Evolutionary conservation across 2,888 invertebrate species (phyloP), one percentile per base, ranked within the genome.

Genomic region (Phlogophora meticulosa): DNA sequence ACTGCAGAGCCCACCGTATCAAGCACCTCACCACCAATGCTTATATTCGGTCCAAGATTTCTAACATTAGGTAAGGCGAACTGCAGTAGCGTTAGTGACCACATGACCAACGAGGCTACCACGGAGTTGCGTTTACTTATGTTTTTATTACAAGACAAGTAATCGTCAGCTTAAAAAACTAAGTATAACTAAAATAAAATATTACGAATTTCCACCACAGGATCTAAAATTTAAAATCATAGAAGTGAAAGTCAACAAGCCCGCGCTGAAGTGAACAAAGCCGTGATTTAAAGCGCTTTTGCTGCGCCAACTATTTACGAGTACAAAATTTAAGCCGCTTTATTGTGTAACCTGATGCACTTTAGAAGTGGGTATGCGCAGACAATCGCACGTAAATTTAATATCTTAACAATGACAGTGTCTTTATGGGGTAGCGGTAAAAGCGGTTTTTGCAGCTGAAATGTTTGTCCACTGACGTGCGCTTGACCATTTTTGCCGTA

Each of bases 231-330:
- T 56, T n/a, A 53, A 68, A 76, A 62, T 51, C 38, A 53, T 56
- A 60, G 46, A 57, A 48, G 32, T 52, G 38, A 40, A 34, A 58
- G 53, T 61, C 43, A 49, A 45, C 67, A 58, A 58, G 40, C 20
- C 10, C 9, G 42, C 20, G 42, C 59, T 53, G 20, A 40, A 62
- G 42, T 40, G 58, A 58, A 62, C 45, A 62, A 58, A 73, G 40
- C 10, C 24, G 70, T 62, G 45, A 76, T 69, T 62, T 73, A 62
- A 69, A 69, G 53, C 71, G 58, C 58, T 62, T 62, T 43, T 48
- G 53, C 38, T 51, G 58, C 62, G 76, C 46, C 22, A 51, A 46
- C 62, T 76, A 59, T 60, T 60, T 68, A 24, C 24, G 20, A 76
- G 46, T 68, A 57, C 5, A 76, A 65, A 60, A 48, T 38, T 43